Percentiles rank a stretch among this genome's conserved stretches.
These are phyloP conservation scores for Amphiprion ocellaris DNA, from an alignment of 2,113 vertebrate species.

Conservation along the genomic window DNA sequence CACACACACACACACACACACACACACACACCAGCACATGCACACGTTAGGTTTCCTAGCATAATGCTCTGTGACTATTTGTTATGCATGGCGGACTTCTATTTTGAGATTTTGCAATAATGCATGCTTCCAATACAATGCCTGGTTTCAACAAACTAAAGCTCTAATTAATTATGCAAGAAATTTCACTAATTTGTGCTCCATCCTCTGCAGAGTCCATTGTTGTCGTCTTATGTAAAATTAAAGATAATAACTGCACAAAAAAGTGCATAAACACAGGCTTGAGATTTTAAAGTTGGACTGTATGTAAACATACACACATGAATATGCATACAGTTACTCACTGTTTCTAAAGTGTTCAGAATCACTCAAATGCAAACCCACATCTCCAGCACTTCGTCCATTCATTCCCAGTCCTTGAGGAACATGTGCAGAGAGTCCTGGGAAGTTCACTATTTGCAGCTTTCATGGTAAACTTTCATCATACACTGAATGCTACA, in stretches of 20 bases:
- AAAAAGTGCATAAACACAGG: neutral
- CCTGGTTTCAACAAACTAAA: neutral
- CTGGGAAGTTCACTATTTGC: slow-evolving; percentile 85
- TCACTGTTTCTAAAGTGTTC: neutral
- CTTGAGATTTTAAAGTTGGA: neutral
- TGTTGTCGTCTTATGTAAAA: slow-evolving; percentile 10
- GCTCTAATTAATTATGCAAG: neutral
- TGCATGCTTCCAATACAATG: neutral
- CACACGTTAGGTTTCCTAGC: neutral
- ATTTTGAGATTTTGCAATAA: neutral
- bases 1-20: neutral
- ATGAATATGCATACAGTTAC: too few relatives aligned
- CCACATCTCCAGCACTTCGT: slow-evolving; percentile 84
- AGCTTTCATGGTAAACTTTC: slow-evolving; percentile 84
- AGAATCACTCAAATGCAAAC: slow-evolving; percentile 2
- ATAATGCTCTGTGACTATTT: neutral
- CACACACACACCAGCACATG: neutral
- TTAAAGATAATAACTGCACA: neutral
- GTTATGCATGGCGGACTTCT: neutral
- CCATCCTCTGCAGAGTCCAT: neutral
- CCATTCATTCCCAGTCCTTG: slow-evolving; percentile 76
- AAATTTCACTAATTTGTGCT: slow-evolving; percentile 6
- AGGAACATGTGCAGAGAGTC: slow-evolving; percentile 74
- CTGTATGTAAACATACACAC: neutral
- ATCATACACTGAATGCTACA: neutral